Evolutionary conservation across 2,797 vertebrate genomes (phyloP).

Genomic region (Macrochelys suwanniensis): DNA sequence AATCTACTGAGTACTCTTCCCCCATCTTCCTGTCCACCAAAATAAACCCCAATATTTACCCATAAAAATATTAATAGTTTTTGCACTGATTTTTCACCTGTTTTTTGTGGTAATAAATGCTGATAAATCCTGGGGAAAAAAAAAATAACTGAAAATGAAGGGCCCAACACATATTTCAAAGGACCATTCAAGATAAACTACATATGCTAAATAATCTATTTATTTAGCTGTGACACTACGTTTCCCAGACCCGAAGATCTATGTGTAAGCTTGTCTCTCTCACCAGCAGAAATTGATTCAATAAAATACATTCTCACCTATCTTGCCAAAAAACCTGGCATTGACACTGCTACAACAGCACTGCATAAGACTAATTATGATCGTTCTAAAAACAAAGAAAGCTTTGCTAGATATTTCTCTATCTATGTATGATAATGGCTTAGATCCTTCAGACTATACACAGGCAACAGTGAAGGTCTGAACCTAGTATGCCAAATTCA

Average conservation of each 20-base stretch:
- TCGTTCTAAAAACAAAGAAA: neutral
- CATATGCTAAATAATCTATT: neutral
- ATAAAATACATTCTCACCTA: neutral
- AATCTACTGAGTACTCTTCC: too few relatives aligned
- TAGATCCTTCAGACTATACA: neutral
- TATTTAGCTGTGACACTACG: neutral
- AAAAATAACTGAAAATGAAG: too few relatives aligned
- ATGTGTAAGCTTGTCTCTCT: neutral
- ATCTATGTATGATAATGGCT: neutral
- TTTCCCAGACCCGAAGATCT: neutral
- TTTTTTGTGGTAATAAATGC: too few relatives aligned
- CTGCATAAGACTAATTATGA: too few relatives aligned
- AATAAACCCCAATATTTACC: too few relatives aligned
- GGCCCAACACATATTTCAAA: too few relatives aligned
- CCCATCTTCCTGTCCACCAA: too few relatives aligned
- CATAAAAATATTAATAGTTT: too few relatives aligned
- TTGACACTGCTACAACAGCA: neutral
- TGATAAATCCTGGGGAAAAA: too few relatives aligned
- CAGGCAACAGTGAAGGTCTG: neutral
- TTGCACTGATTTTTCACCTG: too few relatives aligned
- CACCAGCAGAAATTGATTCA: neutral
- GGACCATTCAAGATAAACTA: neutral
- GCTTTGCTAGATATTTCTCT: conserved; percentile 16
- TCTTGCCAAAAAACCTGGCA: conserved; percentile 17
- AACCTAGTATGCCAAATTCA: neutral